Evolutionary conservation across 2,797 vertebrate genomes (phyloP), one percentile per base, ranked within the genome.

Genomic region (Mus spretus): DNA sequence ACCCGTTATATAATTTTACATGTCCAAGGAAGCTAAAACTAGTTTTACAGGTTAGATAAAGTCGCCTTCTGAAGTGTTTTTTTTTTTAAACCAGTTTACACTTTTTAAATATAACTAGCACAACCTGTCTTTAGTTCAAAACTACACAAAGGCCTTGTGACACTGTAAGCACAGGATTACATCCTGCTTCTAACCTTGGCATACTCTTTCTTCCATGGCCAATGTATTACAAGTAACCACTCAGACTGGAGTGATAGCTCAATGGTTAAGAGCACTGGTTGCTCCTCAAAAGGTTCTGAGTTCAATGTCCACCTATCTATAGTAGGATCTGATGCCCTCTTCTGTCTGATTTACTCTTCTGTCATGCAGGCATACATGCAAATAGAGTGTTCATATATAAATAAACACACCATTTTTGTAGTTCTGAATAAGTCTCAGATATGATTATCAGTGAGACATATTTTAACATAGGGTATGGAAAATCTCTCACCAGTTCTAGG

Each of bases 361-460:
- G 14, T 34, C 67, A 70, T 70, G 67, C 34, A 34, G 67, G 67
- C 34, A 19, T n/a, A 70, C 67, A 19, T 70, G 7, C 34, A 70
- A 70, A 70, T 34, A n/a, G 17, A 19, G 34, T 65, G 13, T 70
- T 70, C 67, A 70, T n/a, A 19, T 70, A n/a, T 70, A 70, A 70
- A n/a, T 67, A 34, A 34, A 34, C 19, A n/a, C 15, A 19, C 19
- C 15, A 3, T 70, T 70, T 70, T n/a, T 7, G 2, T 61, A 24
- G 34, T 70, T 94, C 55, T 74, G 91, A 94, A 55, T 57, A 85
- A 81, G 57, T 55, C 31, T 34, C 34, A 91, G 17, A 79, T 77
- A 82, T 57, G 44, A 34, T 3, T 2, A 28, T 47, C 31, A 19
- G 6, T 34, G 89, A 93, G 34, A 59, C 19, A 17, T 6, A 0